These are phyloP conservation scores for Mustela nigripes DNA, from an alignment of 2,113 vertebrate species.

Conservation along the genomic window DNA sequence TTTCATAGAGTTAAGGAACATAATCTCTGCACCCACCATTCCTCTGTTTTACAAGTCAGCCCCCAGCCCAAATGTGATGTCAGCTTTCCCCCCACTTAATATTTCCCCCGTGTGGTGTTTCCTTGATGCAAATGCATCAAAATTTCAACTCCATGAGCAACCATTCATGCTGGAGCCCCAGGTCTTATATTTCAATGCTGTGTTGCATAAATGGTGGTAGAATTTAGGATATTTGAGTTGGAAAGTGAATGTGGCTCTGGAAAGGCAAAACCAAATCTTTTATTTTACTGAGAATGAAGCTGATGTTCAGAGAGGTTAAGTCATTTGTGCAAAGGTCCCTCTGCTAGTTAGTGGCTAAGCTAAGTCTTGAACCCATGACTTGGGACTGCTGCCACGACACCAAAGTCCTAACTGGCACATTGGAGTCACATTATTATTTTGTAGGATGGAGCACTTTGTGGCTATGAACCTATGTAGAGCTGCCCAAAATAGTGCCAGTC, in stretches of 20 bases:
- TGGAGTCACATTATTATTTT: background rate
- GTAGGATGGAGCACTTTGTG: background rate
- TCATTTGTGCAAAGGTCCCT: background rate
- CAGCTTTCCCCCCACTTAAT: background rate
- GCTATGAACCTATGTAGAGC: background rate
- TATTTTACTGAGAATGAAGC: background rate
- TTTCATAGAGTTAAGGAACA: constrained; percentile 59
- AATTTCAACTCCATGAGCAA: constrained; percentile 62
- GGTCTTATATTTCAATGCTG: constrained; percentile 48
- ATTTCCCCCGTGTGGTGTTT: constrained; percentile 52
- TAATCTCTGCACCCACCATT: constrained; percentile 64
- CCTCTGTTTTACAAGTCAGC: constrained; percentile 66
- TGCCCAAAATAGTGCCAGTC: background rate
- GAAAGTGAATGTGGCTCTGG: background rate
- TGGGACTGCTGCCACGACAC: background rate
- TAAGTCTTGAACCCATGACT: background rate
- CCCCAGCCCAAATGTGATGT: constrained; percentile 64
- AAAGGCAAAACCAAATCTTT: background rate
- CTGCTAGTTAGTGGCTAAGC: background rate
- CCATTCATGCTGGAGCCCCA: background rate
- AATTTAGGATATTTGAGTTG: background rate
- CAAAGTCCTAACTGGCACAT: background rate
- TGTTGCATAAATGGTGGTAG: background rate
- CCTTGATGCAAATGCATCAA: constrained; percentile 64
- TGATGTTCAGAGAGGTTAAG: background rate